phyloP scores from a whole-genome alignment of 2,113 vertebrate species.

The Cricetomys ansorgei region DNA sequence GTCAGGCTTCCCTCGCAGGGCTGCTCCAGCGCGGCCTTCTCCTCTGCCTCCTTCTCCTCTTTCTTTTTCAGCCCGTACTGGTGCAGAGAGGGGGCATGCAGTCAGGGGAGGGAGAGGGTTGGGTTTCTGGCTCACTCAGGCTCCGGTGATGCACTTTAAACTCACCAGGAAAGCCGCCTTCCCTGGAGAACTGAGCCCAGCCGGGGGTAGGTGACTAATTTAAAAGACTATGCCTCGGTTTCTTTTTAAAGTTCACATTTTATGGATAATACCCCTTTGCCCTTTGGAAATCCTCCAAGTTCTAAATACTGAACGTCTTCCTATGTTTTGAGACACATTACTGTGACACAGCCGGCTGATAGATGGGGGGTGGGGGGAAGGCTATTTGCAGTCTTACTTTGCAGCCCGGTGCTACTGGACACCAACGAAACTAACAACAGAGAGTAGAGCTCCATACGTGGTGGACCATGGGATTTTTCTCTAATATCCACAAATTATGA shows the following conservation, averaged over 20 bases:
- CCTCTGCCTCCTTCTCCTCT: constrained; percentile 98
- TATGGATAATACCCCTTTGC: not conserved
- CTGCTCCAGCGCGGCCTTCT: constrained; percentile 98
- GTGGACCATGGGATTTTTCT: not conserved
- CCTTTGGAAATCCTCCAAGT: not conserved
- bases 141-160: not conserved
- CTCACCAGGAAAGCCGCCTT: not conserved
- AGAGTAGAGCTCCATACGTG: not conserved
- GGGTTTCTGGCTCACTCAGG: not conserved
- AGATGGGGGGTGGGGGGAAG: too few relatives aligned
- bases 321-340: not conserved
- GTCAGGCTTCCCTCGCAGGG: constrained; percentile 98
- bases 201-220: not conserved
- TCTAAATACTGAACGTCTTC: not conserved
- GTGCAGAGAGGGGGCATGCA: not conserved
- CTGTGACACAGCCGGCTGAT: not conserved
- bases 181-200: not conserved
- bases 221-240: accelerated
- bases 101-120: not conserved
- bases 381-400: not conserved
- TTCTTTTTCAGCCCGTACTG: constrained; percentile 99
- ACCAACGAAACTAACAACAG: accelerated
- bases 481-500: not conserved
- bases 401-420: not conserved
- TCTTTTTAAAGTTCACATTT: not conserved